These are phyloP conservation scores for Esox lucius DNA, from an alignment of 2,797 vertebrate species.

Conservation along the genomic window DNA sequence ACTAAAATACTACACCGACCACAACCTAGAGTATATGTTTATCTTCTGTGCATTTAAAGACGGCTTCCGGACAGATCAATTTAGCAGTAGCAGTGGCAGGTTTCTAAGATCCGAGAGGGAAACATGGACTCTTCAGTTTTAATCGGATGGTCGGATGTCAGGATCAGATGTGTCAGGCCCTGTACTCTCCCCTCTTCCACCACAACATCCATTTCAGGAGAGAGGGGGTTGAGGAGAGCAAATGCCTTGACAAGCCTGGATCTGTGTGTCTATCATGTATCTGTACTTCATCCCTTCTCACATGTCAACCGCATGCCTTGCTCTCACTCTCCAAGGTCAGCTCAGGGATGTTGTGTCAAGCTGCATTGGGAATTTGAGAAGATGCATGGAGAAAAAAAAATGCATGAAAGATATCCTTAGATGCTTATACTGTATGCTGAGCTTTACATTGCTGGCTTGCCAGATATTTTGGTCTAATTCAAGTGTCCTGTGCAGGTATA, in stretches of 20 bases:
- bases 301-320: slow-evolving; percentile 51
- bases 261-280: slow-evolving; percentile 58
- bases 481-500: not conserved
- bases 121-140: slow-evolving; percentile 13
- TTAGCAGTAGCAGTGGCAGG: slow-evolving; percentile 2
- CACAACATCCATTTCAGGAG: slow-evolving; percentile 28
- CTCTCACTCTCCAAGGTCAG: slow-evolving; percentile 52
- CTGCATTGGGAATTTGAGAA: slow-evolving; percentile 31
- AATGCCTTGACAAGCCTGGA: slow-evolving; percentile 54
- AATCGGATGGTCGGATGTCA: slow-evolving; percentile 11
- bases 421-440: slow-evolving; percentile 17
- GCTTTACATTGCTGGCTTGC: slow-evolving; percentile 5
- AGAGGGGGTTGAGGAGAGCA: slow-evolving; percentile 26
- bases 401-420: not conserved
- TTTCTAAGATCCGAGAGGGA: not conserved
- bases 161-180: slow-evolving; percentile 25
- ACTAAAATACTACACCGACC: slow-evolving; percentile 34
- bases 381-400: not conserved
- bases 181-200: slow-evolving; percentile 14
- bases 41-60: slow-evolving; percentile 6
- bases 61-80: slow-evolving; percentile 3
- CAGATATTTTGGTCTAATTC: slow-evolving; percentile 13
- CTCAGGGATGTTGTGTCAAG: slow-evolving; percentile 52
- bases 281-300: slow-evolving; percentile 41
- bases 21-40: not conserved